A percentile compares a stretch with the other conserved stretches of the same genome.
phyloP scores from a whole-genome alignment of 2,113 vertebrate species.

The Esox niger region DNA sequence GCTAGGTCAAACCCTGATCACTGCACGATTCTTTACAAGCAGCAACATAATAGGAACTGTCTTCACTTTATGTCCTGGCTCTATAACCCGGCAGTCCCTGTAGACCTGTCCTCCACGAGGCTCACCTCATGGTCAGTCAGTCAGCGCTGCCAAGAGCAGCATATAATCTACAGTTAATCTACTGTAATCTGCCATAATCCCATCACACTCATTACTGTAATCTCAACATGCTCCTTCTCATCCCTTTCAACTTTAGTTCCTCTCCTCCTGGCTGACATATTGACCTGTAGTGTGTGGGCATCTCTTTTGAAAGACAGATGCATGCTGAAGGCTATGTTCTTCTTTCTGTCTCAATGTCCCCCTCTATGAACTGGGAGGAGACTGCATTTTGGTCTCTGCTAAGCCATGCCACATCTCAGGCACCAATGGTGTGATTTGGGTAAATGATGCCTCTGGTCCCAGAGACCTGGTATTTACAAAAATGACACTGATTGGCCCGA shows the following conservation, averaged over 20 bases:
- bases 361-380: neutral
- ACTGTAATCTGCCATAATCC: conserved; percentile 54
- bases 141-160: conserved; percentile 22
- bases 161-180: conserved; percentile 46
- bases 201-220: conserved; percentile 58
- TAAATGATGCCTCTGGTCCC: too few species aligned
- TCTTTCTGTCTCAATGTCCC: neutral
- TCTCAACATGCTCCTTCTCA: conserved; percentile 32
- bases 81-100: too few species aligned
- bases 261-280: neutral
- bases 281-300: neutral
- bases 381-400: neutral
- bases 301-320: neutral
- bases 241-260: conserved; percentile 16
- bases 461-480: neutral
- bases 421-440: too few species aligned
- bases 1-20: too few species aligned
- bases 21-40: too few species aligned
- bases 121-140: conserved; percentile 35
- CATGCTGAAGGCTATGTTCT: neutral
- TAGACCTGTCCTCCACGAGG: conserved; percentile 26
- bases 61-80: too few species aligned
- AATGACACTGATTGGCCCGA: neutral
- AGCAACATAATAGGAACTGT: too few species aligned
- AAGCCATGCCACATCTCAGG: too few species aligned